phyloP scores from a whole-genome alignment of 2,888 invertebrate species.

The Lasioglossum figueresi region DNA sequence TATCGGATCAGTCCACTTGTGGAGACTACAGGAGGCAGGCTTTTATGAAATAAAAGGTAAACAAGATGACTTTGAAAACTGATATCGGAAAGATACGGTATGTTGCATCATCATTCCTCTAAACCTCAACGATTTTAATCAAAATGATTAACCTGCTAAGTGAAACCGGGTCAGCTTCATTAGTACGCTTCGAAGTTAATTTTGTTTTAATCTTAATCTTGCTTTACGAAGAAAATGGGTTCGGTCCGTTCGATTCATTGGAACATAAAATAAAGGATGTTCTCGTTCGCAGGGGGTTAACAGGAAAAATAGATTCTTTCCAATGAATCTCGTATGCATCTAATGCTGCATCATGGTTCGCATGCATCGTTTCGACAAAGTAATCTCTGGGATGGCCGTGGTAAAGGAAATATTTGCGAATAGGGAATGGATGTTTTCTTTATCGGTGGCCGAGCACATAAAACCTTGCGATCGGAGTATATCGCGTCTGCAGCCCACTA shows the following conservation, averaged over 20 bases:
- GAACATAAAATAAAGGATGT: not conserved
- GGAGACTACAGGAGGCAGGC: no score
- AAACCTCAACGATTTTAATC: no score
- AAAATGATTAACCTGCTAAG: no score
- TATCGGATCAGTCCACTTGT: no score
- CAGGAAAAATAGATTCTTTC: not conserved
- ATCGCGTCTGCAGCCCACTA: slow-evolving; percentile 23
- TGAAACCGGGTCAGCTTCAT: no score
- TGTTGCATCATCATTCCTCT: no score
- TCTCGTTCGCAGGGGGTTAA: not conserved
- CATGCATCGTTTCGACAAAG: slow-evolving; percentile 4
- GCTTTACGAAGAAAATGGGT: not conserved
- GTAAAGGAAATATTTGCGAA: slow-evolving; percentile 55
- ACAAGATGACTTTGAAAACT: no score
- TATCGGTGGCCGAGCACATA: slow-evolving; percentile 57
- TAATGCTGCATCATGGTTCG: not conserved
- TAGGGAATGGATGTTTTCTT: slow-evolving; percentile 56
- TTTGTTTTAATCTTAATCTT: not conserved
- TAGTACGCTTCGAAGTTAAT: not conserved
- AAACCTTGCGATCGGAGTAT: slow-evolving; percentile 59
- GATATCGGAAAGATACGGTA: no score
- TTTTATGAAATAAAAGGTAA: no score
- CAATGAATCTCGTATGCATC: slow-evolving; percentile 24
- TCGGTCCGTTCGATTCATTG: not conserved
- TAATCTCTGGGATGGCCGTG: slow-evolving; percentile 40